Evolutionary conservation across 1,140 invertebrate species (phyloP), one percentile per base, ranked within the genome.

Genomic region (Anthonomus grandis): DNA sequence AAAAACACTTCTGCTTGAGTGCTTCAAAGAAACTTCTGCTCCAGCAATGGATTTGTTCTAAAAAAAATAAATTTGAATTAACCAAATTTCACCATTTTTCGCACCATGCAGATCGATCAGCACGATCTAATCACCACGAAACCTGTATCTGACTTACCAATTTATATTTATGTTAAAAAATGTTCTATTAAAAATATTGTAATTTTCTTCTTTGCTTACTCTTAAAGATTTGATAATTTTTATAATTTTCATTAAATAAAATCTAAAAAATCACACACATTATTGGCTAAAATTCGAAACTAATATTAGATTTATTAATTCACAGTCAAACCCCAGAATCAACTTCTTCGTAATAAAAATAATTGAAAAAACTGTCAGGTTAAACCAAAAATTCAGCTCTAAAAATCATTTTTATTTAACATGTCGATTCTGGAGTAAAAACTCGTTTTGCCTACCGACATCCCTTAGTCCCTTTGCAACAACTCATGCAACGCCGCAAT

Each of bases 401-500:
- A 18, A n/a, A 3, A 9, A 12, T 41, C 38, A 41, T 2, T 22
- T 21, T 23, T 45, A 22, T 22, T 3, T 18, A 10, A 1, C 1
- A 15, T 8, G 4, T 44, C 19, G 2, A 8, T 19, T n/a, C n/a
- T n/a, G n/a, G n/a, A n/a, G n/a, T n/a, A n/a, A n/a, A 10, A 37
- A n/a, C 9, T n/a, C 17, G 38, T 17, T 17, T 12, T 17, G 8
- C 9, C 10, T 41, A 13, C 17, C 10, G 17, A 41, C 17, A 1
- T 12, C 8, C 9, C 22, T 57, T 25, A 58, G 31, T 72, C 69
- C 41, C 70, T 67, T 45, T 74, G 63, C 10, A 85, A 66, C 2
- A 85, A 68, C 57, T 86, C 84, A 54, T 81, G 77, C 9, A 89
- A 71, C 0, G 86, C 86, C 0, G 79, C 75, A 36, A 91, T 91